A percentile compares a stretch with the other conserved stretches of the same genome.
Evolutionary conservation across 2,888 invertebrate species (phyloP).

Genomic region (Colletes collaris): DNA sequence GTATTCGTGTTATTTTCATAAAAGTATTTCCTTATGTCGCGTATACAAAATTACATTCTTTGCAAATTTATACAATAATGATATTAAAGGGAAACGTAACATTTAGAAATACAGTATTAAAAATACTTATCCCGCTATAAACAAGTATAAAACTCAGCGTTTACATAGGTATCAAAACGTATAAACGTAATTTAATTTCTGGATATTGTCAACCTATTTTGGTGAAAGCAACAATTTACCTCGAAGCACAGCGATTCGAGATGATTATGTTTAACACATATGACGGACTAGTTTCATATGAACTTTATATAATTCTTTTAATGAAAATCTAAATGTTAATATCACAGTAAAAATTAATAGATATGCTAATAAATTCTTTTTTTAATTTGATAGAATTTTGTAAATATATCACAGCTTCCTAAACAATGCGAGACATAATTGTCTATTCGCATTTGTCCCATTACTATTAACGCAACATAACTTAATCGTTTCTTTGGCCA

Average conservation of each 20-base stretch:
- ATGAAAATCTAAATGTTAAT: constrained; percentile 22
- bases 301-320: constrained; percentile 4
- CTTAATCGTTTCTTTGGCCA: neutral
- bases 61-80: constrained; percentile 39
- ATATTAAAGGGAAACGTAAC: constrained; percentile 42
- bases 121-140: constrained; percentile 38
- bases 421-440: constrained; percentile 30
- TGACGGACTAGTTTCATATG: constrained; percentile 10
- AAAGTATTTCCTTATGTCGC: constrained; percentile 41
- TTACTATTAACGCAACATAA: constrained; percentile 2
- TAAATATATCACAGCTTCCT: constrained; percentile 5
- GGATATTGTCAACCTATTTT: constrained; percentile 20
- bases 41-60: constrained; percentile 49
- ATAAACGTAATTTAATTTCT: constrained; percentile 29
- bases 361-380: neutral
- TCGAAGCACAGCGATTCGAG: constrained; percentile 17
- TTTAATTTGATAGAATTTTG: constrained; percentile 1
- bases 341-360: constrained; percentile 6
- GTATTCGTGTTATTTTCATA: constrained; percentile 41
- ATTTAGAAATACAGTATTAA: constrained; percentile 40
- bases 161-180: constrained; percentile 19
- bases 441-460: constrained; percentile 32
- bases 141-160: constrained; percentile 41
- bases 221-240: constrained; percentile 22
- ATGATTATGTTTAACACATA: constrained; percentile 25